Evolutionary conservation across 1,140 invertebrate species (phyloP).

Genomic region (Sycophaga agraensis): DNA sequence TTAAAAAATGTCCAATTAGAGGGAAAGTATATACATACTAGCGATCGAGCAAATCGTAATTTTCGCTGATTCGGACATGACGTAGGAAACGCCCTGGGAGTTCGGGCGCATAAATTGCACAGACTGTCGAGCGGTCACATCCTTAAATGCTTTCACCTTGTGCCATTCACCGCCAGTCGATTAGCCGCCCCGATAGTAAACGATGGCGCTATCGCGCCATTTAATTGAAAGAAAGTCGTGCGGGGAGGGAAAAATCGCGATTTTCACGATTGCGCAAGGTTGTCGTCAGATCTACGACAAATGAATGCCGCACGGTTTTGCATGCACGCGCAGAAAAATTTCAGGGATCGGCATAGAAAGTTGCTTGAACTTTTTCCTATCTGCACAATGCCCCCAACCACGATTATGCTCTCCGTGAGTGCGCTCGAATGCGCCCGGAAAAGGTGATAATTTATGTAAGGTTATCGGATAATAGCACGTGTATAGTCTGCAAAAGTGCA

Average conservation of each 20-base stretch:
- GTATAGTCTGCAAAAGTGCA: too few relatives aligned
- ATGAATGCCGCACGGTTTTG: not conserved
- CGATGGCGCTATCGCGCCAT: not conserved
- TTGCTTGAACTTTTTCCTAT: too few relatives aligned
- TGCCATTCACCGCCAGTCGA: not conserved
- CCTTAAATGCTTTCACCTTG: constrained; percentile 27
- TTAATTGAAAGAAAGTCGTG: constrained; percentile 19
- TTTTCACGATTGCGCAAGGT: not conserved
- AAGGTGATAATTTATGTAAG: too few relatives aligned
- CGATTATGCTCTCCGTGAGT: too few relatives aligned
- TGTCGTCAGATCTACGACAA: not conserved
- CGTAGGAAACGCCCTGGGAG: constrained; percentile 10
- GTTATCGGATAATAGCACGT: too few relatives aligned
- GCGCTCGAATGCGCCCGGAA: too few relatives aligned
- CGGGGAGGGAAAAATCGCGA: not conserved
- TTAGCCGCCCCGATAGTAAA: constrained; percentile 1
- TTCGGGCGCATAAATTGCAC: not conserved
- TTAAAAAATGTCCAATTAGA: constrained; percentile 27
- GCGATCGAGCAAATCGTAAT: not conserved
- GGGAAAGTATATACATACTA: not conserved
- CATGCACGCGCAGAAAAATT: not conserved
- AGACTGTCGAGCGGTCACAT: constrained; percentile 26
- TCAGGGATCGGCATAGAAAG: not conserved
- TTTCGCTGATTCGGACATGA: constrained; percentile 13
- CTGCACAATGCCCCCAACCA: too few relatives aligned